phyloP scores from a whole-genome alignment of 2,113 vertebrate genomes.

The Panthera tigris region DNA sequence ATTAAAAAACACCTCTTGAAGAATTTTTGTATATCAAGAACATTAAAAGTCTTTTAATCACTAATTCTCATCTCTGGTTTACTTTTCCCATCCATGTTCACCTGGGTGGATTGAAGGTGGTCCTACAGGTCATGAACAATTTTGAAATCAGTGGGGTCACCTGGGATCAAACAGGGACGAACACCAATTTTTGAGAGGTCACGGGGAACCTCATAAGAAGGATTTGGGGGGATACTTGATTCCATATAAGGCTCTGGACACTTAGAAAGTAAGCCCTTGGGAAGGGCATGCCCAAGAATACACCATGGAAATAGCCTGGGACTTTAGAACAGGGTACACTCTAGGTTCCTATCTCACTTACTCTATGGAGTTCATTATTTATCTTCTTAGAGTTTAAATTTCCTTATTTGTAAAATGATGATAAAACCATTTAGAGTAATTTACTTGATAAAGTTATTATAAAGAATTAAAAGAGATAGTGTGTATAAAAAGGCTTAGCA shows the following conservation, averaged over 20 bases:
- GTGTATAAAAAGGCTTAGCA: constrained; percentile 3
- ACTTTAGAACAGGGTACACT: not conserved
- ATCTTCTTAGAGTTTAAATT: not conserved
- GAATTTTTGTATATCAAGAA: constrained; percentile 39
- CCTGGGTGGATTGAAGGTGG: not conserved
- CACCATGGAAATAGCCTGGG: not conserved
- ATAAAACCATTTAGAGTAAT: constrained; percentile 16
- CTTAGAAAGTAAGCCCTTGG: not conserved
- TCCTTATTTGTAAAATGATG: not conserved
- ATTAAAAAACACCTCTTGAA: constrained; percentile 57
- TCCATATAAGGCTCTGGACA: not conserved
- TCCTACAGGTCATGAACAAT: not conserved
- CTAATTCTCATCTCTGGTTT: not conserved
- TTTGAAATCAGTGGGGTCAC: not conserved
- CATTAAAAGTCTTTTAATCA: not conserved
- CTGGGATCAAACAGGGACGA: not conserved
- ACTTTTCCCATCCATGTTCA: not conserved
- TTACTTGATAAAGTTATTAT: not conserved
- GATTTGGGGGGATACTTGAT: not conserved
- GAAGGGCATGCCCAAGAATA: not conserved
- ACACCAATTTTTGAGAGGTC: not conserved
- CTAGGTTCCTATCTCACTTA: not conserved
- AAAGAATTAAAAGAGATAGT: constrained; percentile 18
- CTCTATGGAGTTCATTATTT: not conserved
- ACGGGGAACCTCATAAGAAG: not conserved